Evolutionary conservation across 1,140 invertebrate species (phyloP), one percentile per base, ranked within the genome.

Genomic region (Sycophaga agraensis): DNA sequence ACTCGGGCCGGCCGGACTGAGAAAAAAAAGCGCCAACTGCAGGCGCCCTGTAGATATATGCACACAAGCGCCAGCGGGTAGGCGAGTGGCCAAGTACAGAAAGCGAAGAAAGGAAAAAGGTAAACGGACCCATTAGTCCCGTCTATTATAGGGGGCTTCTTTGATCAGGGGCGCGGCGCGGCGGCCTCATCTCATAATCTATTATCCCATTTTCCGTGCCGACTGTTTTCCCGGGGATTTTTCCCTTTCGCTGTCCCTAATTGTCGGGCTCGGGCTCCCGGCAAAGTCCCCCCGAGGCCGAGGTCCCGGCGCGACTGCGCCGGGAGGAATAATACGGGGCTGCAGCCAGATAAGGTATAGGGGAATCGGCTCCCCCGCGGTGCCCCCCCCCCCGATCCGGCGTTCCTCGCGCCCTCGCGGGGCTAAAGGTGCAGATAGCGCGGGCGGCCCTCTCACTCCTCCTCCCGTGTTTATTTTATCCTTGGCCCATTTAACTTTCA

Each of bases 401-500:
- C 28, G 4, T 6, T 48, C 26, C 45, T 28, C 43, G 35, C 39
- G 21, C 45, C 8, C 45, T 43, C 45, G 55, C 48, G 21, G 35
- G 54, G 42, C 45, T 46, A 24, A 6, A 46, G 40, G 48, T 4
- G n/a, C 39, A 28, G 50, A 42, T 51, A 51, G 51, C 24, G 24
- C 19, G 51, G n/a, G n/a, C n/a, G n/a, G n/a, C n/a, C n/a, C n/a
- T n/a, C n/a, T 31, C 5, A 24, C 57, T 61, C 14, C 46, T 61
- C 45, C 49, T 35, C 42, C 14, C 51, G 39, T 68, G 68, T 69
- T 70, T 68, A 69, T 74, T 71, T 66, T 66, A 67, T 69, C 56
- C 63, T 67, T 64, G 66, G 66, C 59, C 68, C 69, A 75, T 73
- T 70, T 72, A 73, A 73, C 70, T 69, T 71, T 67, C 67, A 68